Evolutionary conservation across 2,888 invertebrate genomes (phyloP).

Genomic region (Perithous albicinctus): DNA sequence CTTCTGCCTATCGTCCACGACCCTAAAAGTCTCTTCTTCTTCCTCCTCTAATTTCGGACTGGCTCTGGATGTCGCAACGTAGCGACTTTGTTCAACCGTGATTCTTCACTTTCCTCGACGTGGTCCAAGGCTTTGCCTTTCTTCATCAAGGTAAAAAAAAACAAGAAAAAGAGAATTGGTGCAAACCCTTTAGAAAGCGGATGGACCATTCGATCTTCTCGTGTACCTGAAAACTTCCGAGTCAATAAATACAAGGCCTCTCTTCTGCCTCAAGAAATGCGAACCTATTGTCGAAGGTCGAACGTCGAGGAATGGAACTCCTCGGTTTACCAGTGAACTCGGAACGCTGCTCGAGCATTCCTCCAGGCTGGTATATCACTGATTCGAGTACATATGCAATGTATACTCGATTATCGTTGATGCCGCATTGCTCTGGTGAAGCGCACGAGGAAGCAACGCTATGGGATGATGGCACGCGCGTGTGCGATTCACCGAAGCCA

Average conservation of each 20-base stretch:
- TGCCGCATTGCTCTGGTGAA: conserved; percentile 20
- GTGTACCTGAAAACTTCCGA: neutral
- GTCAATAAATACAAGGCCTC: neutral
- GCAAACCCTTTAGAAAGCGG: conserved; percentile 21
- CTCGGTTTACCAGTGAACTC: conserved; percentile 5
- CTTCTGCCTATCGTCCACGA: neutral
- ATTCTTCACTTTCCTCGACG: neutral
- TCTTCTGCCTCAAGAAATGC: conserved; percentile 12
- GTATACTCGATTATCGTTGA: conserved; percentile 28
- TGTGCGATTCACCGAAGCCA: conserved; percentile 33
- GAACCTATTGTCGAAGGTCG: conserved; percentile 30
- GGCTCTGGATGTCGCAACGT: too few relatives aligned
- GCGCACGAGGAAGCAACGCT: conserved; percentile 58
- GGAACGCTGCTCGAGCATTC: conserved; percentile 19
- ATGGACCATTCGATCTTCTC: neutral
- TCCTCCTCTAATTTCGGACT: too few relatives aligned
- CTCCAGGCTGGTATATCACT: conserved; percentile 3
- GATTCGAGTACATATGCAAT: neutral
- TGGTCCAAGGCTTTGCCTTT: neutral
- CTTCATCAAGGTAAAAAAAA: neutral
- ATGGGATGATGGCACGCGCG: conserved; percentile 32
- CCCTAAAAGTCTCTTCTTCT: neutral
- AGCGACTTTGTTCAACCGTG: neutral
- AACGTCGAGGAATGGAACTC: conserved; percentile 19
- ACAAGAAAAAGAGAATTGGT: neutral